Conservation (phyloP, 2,797 vertebrate genomes). For the Taenioides sp. region DNA sequence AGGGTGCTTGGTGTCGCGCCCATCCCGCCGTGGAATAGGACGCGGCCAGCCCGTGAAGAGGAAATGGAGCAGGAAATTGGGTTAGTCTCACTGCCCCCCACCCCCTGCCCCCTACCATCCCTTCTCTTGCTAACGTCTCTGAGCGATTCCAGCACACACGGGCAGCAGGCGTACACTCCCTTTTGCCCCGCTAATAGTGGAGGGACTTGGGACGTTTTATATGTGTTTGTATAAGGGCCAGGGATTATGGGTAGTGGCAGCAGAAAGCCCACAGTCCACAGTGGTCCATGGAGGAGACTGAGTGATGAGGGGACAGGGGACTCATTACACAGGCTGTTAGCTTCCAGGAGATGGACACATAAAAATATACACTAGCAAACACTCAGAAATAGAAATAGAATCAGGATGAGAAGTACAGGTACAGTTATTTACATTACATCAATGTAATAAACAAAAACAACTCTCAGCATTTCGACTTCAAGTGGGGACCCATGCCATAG, state of each 20-base stretch:
- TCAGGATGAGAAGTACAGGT: conserved; percentile 26
- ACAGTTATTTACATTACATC: no score
- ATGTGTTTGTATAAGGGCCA: conserved; percentile 57
- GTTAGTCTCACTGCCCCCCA: conserved; percentile 74
- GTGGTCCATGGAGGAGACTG: conserved; percentile 58
- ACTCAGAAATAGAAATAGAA: conserved; percentile 10
- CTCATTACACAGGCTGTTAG: conserved; percentile 73
- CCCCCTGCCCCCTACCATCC: conserved; percentile 20
- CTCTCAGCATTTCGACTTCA: no score
- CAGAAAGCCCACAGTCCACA: conserved; percentile 65
- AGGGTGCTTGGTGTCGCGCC: conserved; percentile 61
- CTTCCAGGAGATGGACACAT: conserved; percentile 57
- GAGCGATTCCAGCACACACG: conserved; percentile 50
- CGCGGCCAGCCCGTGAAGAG: conserved; percentile 57
- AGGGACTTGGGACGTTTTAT: conserved; percentile 60
- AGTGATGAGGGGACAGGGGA: conserved; percentile 67
- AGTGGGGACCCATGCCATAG: no score
- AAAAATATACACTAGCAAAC: conserved; percentile 51
- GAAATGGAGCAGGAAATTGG: conserved; percentile 85
- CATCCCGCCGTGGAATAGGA: conserved; percentile 62
- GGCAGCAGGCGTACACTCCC: conserved; percentile 69
- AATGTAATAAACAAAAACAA: no score
- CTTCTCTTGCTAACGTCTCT: conserved; percentile 59
- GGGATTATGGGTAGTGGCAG: conserved; percentile 62
- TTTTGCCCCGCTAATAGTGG: conserved; percentile 54